Percentiles rank a stretch among this genome's conserved stretches.
Conservation (phyloP, 2,888 invertebrate genomes). For the Acleris cristana region DNA sequence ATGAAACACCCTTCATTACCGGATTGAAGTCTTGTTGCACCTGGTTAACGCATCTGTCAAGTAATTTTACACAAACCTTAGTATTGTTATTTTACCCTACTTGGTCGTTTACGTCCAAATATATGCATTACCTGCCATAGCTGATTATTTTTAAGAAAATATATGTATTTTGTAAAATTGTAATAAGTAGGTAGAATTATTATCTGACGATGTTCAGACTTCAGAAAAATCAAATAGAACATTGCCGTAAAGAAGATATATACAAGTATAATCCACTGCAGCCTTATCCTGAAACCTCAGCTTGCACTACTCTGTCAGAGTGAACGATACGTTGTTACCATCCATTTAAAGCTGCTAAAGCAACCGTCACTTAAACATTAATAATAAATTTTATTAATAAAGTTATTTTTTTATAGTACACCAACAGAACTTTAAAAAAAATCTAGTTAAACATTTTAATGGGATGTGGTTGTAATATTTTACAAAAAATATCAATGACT, state of each 20-base stretch:
- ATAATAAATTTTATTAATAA: no score
- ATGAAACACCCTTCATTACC: not conserved
- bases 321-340: no score
- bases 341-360: no score
- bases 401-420: no score
- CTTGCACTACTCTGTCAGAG: no score
- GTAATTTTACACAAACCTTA: conserved; percentile 3
- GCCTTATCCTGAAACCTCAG: not conserved
- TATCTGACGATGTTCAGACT: not conserved
- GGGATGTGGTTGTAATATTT: no score
- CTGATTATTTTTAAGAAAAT: not conserved
- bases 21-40: not conserved
- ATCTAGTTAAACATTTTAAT: no score
- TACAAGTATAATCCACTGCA: not conserved
- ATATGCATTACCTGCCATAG: no score
- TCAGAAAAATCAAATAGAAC: not conserved
- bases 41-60: conserved; percentile 5
- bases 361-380: no score
- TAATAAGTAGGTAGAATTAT: not conserved
- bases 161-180: conserved; percentile 1
- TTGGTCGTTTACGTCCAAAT: not conserved
- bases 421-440: no score
- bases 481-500: not conserved
- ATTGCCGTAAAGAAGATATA: not conserved
- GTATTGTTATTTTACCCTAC: not conserved